Evolutionary conservation across 2,888 invertebrate genomes (phyloP).

Genomic region (Tineola bisselliella): DNA sequence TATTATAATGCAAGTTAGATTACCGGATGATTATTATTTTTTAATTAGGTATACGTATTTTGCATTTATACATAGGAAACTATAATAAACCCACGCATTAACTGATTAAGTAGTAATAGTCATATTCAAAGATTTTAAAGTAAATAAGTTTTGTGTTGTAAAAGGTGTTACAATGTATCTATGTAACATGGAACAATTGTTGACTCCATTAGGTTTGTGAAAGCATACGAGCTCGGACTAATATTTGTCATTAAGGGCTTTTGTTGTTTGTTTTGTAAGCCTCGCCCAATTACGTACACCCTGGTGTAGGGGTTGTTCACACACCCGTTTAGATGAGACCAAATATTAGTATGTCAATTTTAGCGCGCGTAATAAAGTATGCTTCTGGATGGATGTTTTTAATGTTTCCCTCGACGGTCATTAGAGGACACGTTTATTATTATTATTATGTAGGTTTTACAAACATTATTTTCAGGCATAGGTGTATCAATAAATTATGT

Average conservation of each 20-base stretch:
- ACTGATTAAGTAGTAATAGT: too few species aligned
- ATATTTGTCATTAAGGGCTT: conserved; percentile 60
- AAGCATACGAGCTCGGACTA: conserved; percentile 24
- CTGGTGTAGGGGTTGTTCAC: conserved; percentile 27
- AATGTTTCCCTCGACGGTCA: conserved; percentile 49
- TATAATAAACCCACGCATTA: too few species aligned
- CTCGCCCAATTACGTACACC: conserved; percentile 23
- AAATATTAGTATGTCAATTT: conserved; percentile 52
- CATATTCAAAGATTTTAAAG: neutral
- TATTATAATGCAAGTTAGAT: too few species aligned
- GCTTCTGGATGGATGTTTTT: conserved; percentile 37
- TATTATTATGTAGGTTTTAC: neutral
- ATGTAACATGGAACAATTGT: neutral
- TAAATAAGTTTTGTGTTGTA: neutral
- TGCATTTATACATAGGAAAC: too few species aligned
- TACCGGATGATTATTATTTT: too few species aligned
- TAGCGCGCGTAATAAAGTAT: conserved; percentile 36
- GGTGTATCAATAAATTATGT: neutral
- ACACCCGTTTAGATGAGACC: conserved; percentile 33
- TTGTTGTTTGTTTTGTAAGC: conserved; percentile 42
- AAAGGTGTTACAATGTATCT: neutral
- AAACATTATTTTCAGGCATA: neutral
- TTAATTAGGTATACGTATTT: too few species aligned
- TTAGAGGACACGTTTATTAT: conserved; percentile 17
- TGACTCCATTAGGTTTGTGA: conserved; percentile 1